Percentiles rank a stretch among this genome's conserved stretches.
These are phyloP conservation scores for Papilio machaon DNA, from an alignment of 1,140 invertebrate species.

Conservation along the genomic window DNA sequence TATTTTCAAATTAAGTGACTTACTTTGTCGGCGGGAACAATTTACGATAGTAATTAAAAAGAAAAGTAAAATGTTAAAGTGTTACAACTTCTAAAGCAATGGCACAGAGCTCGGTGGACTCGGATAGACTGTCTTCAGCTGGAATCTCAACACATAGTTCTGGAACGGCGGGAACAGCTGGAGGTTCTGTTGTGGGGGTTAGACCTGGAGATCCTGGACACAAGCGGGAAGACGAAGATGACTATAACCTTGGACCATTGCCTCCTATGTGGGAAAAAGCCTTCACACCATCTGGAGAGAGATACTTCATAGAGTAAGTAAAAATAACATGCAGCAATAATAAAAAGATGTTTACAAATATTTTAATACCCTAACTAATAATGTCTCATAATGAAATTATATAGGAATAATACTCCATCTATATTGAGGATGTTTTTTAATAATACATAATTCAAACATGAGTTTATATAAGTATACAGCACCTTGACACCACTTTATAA, in stretches of 20 bases:
- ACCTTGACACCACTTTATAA: too few species aligned
- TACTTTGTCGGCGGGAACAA: conserved; percentile 42
- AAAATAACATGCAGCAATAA: conserved; percentile 20
- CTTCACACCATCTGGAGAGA: conserved; percentile 97
- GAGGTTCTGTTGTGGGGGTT: conserved; percentile 75
- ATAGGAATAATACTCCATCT: not conserved
- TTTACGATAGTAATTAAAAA: conserved; percentile 27
- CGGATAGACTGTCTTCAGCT: conserved; percentile 77
- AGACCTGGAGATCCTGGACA: conserved; percentile 65
- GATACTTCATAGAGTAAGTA: conserved; percentile 98
- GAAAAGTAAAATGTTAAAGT: conserved; percentile 23
- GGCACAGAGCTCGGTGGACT: conserved; percentile 77
- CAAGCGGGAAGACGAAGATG: conserved; percentile 77
- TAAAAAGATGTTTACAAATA: not conserved
- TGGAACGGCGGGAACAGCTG: conserved; percentile 72
- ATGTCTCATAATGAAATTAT: too few species aligned
- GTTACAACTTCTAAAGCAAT: conserved; percentile 52
- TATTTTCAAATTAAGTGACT: conserved; percentile 33
- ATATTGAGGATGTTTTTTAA: not conserved
- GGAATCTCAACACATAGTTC: conserved; percentile 78
- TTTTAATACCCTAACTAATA: not conserved
- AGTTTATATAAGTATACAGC: not conserved
- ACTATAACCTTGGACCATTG: conserved; percentile 89
- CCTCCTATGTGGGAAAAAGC: conserved; percentile 99
- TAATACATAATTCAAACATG: not conserved